Conservation (phyloP, 2,888 invertebrate genomes). For the Sphinx pinastri region DNA sequence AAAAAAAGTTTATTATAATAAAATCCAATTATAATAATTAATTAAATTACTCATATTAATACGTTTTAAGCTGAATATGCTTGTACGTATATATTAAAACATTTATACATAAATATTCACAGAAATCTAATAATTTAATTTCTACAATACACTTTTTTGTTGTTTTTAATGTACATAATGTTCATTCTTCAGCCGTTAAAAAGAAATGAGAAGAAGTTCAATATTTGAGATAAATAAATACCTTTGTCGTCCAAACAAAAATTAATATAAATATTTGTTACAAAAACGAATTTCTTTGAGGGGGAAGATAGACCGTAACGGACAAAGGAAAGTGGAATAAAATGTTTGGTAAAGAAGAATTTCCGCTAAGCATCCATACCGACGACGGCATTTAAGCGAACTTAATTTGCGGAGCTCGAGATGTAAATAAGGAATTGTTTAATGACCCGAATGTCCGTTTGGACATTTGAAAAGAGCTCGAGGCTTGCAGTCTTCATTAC, state of each 20-base stretch:
- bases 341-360: slow-evolving; percentile 44
- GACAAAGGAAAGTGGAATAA: slow-evolving; percentile 43
- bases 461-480: slow-evolving; percentile 44
- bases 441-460: slow-evolving; percentile 47
- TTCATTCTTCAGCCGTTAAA: not conserved
- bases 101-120: too few species aligned
- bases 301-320: slow-evolving; percentile 14
- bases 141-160: too few species aligned
- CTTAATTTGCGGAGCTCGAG: slow-evolving; percentile 55
- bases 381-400: slow-evolving; percentile 48
- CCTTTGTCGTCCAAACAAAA: not conserved
- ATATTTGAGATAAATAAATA: slow-evolving; percentile 17
- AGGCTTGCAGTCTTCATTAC: slow-evolving; percentile 37
- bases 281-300: slow-evolving; percentile 17
- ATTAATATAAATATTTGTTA: slow-evolving; percentile 20
- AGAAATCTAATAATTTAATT: too few species aligned
- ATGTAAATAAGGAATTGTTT: slow-evolving; percentile 57
- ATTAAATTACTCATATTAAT: too few species aligned
- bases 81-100: too few species aligned
- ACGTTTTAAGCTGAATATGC: too few species aligned
- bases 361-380: slow-evolving; percentile 44
- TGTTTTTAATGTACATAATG: not conserved
- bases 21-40: too few species aligned
- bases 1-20: too few species aligned
- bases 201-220: not conserved